A percentile compares a stretch with the other conserved stretches of the same genome.
Evolutionary conservation across 2,888 invertebrate genomes (phyloP).

Genomic region (Octodonta nipae): DNA sequence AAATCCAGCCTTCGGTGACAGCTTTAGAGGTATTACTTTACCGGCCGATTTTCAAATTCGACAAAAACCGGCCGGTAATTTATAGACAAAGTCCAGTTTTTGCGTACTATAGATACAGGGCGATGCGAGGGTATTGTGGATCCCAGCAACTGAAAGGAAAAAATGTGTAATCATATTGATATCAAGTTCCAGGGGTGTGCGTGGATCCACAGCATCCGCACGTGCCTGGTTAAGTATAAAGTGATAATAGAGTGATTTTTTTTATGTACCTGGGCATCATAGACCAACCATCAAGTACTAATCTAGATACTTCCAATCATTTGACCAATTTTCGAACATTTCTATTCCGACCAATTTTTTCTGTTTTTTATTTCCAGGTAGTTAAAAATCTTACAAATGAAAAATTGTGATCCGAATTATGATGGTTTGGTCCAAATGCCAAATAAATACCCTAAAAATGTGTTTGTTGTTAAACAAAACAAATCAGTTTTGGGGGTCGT

Average conservation of each 20-base stretch:
- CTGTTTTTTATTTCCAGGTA: no score
- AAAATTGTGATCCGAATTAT: slow-evolving; percentile 17
- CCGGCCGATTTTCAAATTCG: slow-evolving; percentile 1
- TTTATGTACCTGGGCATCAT: slow-evolving; percentile 19
- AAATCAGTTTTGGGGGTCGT: no score
- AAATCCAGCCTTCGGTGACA: slow-evolving; percentile 11
- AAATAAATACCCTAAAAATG: slow-evolving; percentile 6
- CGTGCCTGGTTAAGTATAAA: slow-evolving; percentile 7
- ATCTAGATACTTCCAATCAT: no score
- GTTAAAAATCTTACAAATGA: no score
- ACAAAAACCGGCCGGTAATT: slow-evolving; percentile 4
- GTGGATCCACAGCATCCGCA: no score
- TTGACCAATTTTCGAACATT: no score
- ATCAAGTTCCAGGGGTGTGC: no score
- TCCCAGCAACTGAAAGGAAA: no score
- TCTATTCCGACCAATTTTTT: slow-evolving; percentile 9
- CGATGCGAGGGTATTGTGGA: no score
- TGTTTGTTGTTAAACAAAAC: slow-evolving; percentile 5
- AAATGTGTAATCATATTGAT: no score
- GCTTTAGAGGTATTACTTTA: slow-evolving; percentile 3
- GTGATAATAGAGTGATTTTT: slow-evolving; percentile 21
- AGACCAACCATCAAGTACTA: slow-evolving; percentile 14
- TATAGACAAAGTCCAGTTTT: slow-evolving; percentile 6
- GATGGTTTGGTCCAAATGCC: slow-evolving; percentile 13
- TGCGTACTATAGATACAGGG: slow-evolving; percentile 6